Evolutionary conservation across 1,140 invertebrate genomes (phyloP).

Genomic region (Hylaeus volcanicus): DNA sequence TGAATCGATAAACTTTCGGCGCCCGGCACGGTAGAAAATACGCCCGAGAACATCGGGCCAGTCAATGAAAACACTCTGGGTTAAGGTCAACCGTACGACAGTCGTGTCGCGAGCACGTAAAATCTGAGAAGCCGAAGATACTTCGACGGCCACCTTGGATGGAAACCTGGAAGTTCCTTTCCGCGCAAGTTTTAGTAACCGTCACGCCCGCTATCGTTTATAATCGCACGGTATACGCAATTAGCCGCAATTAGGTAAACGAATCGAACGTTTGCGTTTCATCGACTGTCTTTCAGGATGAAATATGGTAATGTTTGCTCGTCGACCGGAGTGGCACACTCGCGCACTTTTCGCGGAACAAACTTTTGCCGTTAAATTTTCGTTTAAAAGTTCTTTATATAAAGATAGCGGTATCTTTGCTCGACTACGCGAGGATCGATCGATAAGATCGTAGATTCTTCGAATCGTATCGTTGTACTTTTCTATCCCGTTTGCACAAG

Average conservation of each 20-base stretch:
- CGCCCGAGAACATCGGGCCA: slow-evolving; percentile 31
- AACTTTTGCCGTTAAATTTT: too few species aligned
- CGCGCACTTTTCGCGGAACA: too few species aligned
- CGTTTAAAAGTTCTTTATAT: too few species aligned
- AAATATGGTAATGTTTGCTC: too few species aligned
- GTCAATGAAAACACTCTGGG: slow-evolving; percentile 57
- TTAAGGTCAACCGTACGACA: slow-evolving; percentile 56
- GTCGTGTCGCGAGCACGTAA: slow-evolving; percentile 9
- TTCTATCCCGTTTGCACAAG: neutral
- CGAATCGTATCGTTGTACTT: neutral
- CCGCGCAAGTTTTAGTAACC: slow-evolving; percentile 22
- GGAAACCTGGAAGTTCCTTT: slow-evolving; percentile 22
- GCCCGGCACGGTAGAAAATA: neutral
- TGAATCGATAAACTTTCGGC: slow-evolving; percentile 5
- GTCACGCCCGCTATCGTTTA: slow-evolving; percentile 27
- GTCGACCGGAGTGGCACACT: too few species aligned
- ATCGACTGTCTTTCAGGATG: too few species aligned
- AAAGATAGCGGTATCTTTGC: too few species aligned
- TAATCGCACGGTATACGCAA: neutral
- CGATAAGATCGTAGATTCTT: too few species aligned
- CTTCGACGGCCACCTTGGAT: neutral
- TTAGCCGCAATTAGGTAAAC: too few species aligned
- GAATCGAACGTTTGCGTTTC: too few species aligned
- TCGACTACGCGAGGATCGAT: too few species aligned
- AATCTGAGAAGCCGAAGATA: slow-evolving; percentile 7